Base-by-base conservation (phyloP, 2,888 invertebrate genomes). In the Eristalinus aeneus region DNA sequence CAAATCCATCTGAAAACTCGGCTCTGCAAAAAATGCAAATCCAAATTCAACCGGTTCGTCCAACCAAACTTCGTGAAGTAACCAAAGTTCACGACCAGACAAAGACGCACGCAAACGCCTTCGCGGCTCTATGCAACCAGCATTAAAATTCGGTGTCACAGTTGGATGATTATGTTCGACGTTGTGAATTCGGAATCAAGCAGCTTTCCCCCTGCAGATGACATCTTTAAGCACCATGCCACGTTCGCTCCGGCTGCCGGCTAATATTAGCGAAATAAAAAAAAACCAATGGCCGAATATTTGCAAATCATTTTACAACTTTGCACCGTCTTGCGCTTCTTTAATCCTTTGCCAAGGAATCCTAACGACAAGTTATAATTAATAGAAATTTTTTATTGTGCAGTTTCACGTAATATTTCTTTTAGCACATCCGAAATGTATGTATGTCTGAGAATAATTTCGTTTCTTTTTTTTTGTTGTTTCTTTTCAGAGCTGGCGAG, bases 401-500 rank as follows among this genome's bases (percentile, higher is more conserved):
- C 16, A 46, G 16, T 46, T 16, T 34, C 34, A 34, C 34, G 34
- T 34, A 34, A 34, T 46, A 46, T 46, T 46, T 46, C 46, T 46
- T 46, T 46, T 46, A 46, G 16, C 46, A 16, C 46, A 46, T 46
- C 46, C 16, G 1, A 46, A 46, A 46, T 16, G 4, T 39, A 22
- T 46, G 20, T 32, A 53, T 3, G n/a, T 60, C 58, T 60, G 31
- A 32, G 16, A 9, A 12, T 77, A 78, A 64, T 58, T 83, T 23
- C 54, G 39, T 68, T 39, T 34, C 12, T 1, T 64, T 64, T 46
- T 74, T 65, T 75, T 9, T 23, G 32, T 75, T 80, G 71, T 85
- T 67, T 80, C 67, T 80, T 85, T 85, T 56, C 72, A 85, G 75
- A 72, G 22, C 77, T 78, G 46, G 46, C 72, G 61, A 56, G 8